Conservation (phyloP, 2,797 vertebrate species). For the Sibirionetta formosa region DNA sequence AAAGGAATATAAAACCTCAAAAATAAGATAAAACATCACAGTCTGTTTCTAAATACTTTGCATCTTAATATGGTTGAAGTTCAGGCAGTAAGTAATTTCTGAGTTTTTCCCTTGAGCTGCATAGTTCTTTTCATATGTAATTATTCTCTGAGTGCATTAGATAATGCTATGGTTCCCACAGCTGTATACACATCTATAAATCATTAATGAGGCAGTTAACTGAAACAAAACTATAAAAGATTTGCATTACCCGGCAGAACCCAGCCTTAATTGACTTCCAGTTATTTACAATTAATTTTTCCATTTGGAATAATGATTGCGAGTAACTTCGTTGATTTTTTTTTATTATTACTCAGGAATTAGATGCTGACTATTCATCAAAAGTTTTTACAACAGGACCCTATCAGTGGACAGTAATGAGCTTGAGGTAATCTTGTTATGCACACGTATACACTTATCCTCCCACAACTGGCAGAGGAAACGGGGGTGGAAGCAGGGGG, state of each 20-base stretch:
- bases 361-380: constrained; percentile 79
- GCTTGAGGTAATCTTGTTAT: constrained; percentile 10
- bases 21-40: constrained; percentile 68
- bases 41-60: constrained; percentile 74
- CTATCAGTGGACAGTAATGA: constrained; percentile 65
- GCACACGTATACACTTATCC: rapidly evolving
- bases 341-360: constrained; percentile 52
- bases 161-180: constrained; percentile 84
- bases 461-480: neutral
- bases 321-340: constrained; percentile 46
- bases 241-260: constrained; percentile 83
- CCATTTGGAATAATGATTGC: constrained; percentile 84
- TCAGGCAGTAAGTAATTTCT: constrained; percentile 81
- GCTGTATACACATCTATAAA: constrained; percentile 86
- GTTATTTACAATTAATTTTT: constrained; percentile 88
- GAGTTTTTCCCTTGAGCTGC: constrained; percentile 78
- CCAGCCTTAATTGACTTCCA: constrained; percentile 83
- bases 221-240: constrained; percentile 87
- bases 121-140: constrained; percentile 83
- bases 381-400: constrained; percentile 70
- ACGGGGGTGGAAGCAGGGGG: neutral
- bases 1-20: constrained; percentile 33
- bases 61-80: constrained; percentile 81
- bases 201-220: constrained; percentile 88
- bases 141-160: constrained; percentile 85